These are phyloP conservation scores for Bolinopsis microptera DNA, from an alignment of 37 sponge, comb jelly and placozoan genomes.

Conservation along the genomic window DNA sequence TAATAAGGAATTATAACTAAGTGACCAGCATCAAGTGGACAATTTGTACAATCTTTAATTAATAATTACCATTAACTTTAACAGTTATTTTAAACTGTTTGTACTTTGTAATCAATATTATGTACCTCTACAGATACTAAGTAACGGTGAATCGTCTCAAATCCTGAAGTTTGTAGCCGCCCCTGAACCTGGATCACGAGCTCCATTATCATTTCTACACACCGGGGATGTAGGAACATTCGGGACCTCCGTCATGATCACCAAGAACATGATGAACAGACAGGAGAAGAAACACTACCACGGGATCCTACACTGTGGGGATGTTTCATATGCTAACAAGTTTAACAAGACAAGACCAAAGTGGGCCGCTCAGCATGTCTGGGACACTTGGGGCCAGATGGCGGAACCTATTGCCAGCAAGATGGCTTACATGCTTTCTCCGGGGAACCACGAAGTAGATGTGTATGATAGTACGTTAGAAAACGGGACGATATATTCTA, in stretches of 20 bases:
- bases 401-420: constrained; percentile 52
- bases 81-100: too few species aligned
- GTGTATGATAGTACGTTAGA: constrained; percentile 31
- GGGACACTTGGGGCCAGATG: constrained; percentile 70
- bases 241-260: constrained; percentile 16
- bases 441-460: constrained; percentile 67
- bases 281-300: constrained; percentile 27
- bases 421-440: constrained; percentile 67
- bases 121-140: neutral
- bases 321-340: constrained; percentile 63
- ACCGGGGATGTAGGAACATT: neutral
- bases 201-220: constrained; percentile 32
- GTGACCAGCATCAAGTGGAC: too few species aligned
- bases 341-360: neutral
- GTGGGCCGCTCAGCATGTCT: constrained; percentile 20
- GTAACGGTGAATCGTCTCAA: constrained; percentile 18
- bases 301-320: constrained; percentile 66
- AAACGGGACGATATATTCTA: constrained; percentile 47
- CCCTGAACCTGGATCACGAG: neutral
- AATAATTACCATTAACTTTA: too few species aligned
- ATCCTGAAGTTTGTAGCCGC: constrained; percentile 24
- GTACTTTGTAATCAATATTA: too few species aligned
- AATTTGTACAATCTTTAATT: too few species aligned
- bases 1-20: too few species aligned
- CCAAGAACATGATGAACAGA: constrained; percentile 45